These are phyloP conservation scores for Drosophila yooni DNA, from an alignment of 2,888 invertebrate species.

Conservation along the genomic window DNA sequence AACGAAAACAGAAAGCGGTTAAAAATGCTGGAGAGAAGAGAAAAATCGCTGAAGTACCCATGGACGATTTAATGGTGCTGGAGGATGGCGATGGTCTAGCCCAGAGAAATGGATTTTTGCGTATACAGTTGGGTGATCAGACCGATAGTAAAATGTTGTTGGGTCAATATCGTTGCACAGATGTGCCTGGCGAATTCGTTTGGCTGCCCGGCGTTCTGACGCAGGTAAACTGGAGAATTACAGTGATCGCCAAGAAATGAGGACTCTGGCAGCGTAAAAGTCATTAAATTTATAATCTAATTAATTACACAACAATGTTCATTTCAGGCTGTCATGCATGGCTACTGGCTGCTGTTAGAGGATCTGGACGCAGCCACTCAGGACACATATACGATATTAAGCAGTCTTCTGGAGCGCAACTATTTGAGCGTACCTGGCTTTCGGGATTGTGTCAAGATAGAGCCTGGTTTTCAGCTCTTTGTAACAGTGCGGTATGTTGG, in stretches of 20 bases:
- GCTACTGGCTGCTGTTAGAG: slow-evolving; percentile 96
- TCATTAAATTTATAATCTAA: neutral
- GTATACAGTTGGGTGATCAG: slow-evolving; percentile 98
- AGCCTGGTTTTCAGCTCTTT: slow-evolving; percentile 96
- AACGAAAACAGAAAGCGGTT: slow-evolving; percentile 42
- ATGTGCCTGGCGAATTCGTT: slow-evolving; percentile 98
- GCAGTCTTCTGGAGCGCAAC: slow-evolving; percentile 93
- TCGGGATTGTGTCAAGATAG: slow-evolving; percentile 91
- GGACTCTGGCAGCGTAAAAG: neutral
- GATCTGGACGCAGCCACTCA: slow-evolving; percentile 97
- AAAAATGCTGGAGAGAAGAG: slow-evolving; percentile 58
- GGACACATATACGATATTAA: slow-evolving; percentile 95
- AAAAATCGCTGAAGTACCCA: slow-evolving; percentile 41
- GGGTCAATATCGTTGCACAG: slow-evolving; percentile 93
- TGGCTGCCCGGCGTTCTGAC: slow-evolving; percentile 98
- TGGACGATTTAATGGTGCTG: slow-evolving; percentile 54
- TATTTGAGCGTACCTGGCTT: slow-evolving; percentile 95
- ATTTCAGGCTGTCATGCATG: slow-evolving; percentile 89
- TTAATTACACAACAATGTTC: neutral
- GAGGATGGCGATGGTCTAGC: slow-evolving; percentile 39
- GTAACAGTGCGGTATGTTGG: slow-evolving; percentile 91
- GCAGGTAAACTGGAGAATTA: slow-evolving; percentile 86
- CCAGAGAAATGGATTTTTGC: slow-evolving; percentile 87
- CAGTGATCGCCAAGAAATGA: neutral
- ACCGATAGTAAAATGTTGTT: slow-evolving; percentile 97